A percentile compares a stretch with the other conserved stretches of the same genome.
These are phyloP conservation scores for Tapirus indicus DNA, from an alignment of 2,797 vertebrate genomes.

Conservation along the genomic window DNA sequence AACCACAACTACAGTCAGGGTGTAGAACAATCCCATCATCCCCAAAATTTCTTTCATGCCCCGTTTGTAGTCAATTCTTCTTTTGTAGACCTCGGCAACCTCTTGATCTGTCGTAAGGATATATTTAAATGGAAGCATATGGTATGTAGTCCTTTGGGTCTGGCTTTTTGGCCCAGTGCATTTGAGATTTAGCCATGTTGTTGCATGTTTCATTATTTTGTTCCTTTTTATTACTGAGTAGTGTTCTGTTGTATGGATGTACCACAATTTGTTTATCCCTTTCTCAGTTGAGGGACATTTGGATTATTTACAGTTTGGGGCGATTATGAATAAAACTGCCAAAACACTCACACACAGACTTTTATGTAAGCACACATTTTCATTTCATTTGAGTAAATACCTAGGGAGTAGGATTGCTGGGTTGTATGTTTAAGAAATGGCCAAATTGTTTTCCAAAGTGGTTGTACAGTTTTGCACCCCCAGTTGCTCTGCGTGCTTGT, in stretches of 20 bases:
- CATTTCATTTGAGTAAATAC: not conserved
- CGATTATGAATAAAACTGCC: constrained; percentile 6
- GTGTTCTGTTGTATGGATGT: not conserved
- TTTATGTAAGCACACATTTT: not conserved
- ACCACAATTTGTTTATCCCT: not conserved
- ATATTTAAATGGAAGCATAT: not conserved
- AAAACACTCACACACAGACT: not conserved
- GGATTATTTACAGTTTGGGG: not conserved
- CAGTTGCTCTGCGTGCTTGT: not conserved
- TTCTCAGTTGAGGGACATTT: not conserved
- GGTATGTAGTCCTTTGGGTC: not conserved
- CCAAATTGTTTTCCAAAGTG: not conserved
- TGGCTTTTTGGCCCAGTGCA: not conserved
- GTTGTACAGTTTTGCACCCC: not conserved
- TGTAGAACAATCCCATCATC: not conserved
- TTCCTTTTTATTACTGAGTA: not conserved
- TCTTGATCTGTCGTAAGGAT: not conserved
- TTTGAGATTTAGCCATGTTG: not conserved
- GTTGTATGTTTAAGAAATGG: not conserved
- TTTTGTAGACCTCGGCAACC: not conserved
- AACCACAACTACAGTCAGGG: not conserved
- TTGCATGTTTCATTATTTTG: not conserved
- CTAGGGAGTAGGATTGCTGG: not conserved
- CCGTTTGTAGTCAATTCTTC: not conserved
- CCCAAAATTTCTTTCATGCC: not conserved